Conservation (phyloP, 1,140 invertebrate genomes). For the Drosophila saltans region DNA sequence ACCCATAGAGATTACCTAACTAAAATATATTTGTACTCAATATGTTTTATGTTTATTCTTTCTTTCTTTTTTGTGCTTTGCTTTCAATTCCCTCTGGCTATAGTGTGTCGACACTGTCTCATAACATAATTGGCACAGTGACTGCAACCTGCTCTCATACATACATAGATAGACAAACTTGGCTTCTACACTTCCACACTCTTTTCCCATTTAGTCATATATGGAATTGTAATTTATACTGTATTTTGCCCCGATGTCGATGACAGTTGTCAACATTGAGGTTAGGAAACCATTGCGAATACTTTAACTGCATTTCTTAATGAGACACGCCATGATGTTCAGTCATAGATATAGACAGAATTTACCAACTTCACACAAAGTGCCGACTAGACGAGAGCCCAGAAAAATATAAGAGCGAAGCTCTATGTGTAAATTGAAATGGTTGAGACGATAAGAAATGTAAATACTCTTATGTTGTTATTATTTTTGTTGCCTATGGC, state of each 20-base stretch:
- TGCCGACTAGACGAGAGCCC: slow-evolving; percentile 34
- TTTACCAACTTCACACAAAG: slow-evolving; percentile 41
- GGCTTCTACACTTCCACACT: slow-evolving; percentile 44
- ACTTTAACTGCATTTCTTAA: slow-evolving; percentile 43
- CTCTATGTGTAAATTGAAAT: slow-evolving; percentile 67
- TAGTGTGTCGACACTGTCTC: slow-evolving; percentile 37
- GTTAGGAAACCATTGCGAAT: slow-evolving; percentile 72
- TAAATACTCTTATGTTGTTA: slow-evolving; percentile 44
- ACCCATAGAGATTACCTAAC: no score
- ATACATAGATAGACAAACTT: neutral
- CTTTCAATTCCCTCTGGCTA: neutral
- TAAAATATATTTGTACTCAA: no score
- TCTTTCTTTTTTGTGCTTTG: neutral
- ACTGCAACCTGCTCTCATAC: slow-evolving; percentile 51
- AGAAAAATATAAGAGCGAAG: slow-evolving; percentile 2
- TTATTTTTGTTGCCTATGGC: slow-evolving; percentile 7
- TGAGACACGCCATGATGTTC: slow-evolving; percentile 63
- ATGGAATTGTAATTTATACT: slow-evolving; percentile 54
- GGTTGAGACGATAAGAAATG: slow-evolving; percentile 64
- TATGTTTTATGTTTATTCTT: neutral
- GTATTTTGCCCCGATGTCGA: slow-evolving; percentile 13
- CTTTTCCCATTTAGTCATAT: slow-evolving; percentile 60
- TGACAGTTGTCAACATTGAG: slow-evolving; percentile 56
- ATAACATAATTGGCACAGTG: slow-evolving; percentile 36
- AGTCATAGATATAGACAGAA: slow-evolving; percentile 30